Evolutionary conservation across 2,797 vertebrate genomes (phyloP), one percentile per base, ranked within the genome.

Genomic region (Muraenolepis orangiensis): DNA sequence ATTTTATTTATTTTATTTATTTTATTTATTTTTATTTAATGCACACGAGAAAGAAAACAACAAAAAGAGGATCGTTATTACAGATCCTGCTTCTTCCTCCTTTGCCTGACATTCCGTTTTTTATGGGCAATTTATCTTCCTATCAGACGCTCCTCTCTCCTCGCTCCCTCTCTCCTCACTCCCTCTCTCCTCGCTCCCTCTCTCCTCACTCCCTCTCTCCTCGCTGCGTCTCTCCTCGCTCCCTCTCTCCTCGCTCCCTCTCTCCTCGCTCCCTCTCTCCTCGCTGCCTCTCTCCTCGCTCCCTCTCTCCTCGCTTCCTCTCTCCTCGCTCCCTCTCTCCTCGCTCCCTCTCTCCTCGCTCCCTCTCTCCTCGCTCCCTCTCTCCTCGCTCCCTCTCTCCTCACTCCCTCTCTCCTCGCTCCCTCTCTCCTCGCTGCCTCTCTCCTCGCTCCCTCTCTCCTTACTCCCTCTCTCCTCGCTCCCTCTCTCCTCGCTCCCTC

Each of bases 221-320:
- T n/a, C n/a, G n/a, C n/a, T n/a, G n/a, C n/a, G n/a, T n/a, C n/a
- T n/a, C 80, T 77, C 81, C 71, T 75, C 76, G 74, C 73, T 68
- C 73, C 73, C 74, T 80, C 81, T 80, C 78, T 77, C 81, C 71
- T 75, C 76, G 74, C 73, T 68, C 73, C 73, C 74, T 80, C 81
- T 80, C 78, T 77, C 81, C 71, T 75, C 76, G 74, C 73, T 68
- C 73, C n/a, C n/a, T n/a, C n/a, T n/a, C 73, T 75, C 81, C 81
- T 80, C 78, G 82, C 84, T 74, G 73, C 83, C 82, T 80, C 75
- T n/a, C 80, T 77, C 81, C 71, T 75, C 76, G 74, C 73, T 68
- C 73, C 73, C 74, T 80, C 81, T 80, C 78, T n/a, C n/a, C n/a
- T n/a, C n/a, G n/a, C n/a, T n/a, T n/a, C n/a, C n/a, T n/a, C n/a